These are phyloP conservation scores for Nothocercus julius DNA, from an alignment of 2,113 vertebrate species.

Conservation along the genomic window DNA sequence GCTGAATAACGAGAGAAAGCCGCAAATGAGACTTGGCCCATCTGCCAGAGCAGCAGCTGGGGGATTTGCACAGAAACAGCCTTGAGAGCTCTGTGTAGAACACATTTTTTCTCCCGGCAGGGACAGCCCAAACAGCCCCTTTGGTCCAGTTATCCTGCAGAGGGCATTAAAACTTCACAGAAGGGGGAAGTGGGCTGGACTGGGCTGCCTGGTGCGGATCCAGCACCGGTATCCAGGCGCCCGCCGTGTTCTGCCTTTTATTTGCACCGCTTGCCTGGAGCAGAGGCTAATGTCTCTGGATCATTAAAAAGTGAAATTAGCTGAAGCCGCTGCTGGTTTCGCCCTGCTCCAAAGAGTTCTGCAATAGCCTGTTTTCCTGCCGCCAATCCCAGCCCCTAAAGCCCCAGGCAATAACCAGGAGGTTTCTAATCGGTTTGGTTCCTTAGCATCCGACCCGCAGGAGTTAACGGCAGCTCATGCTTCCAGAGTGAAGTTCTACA, in stretches of 20 bases:
- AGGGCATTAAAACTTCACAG: slow-evolving; percentile 59
- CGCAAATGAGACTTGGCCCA: not conserved
- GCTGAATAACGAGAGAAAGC: not conserved
- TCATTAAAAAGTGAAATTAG: not conserved
- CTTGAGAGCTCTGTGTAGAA: not conserved
- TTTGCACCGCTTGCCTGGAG: fast-evolving
- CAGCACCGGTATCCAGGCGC: not conserved
- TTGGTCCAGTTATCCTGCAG: slow-evolving; percentile 48
- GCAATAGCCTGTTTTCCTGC: not conserved
- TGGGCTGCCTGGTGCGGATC: not conserved
- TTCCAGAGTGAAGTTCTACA: not conserved
- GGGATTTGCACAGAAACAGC: not conserved
- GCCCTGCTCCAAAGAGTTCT: not conserved
- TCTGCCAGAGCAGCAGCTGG: not conserved
- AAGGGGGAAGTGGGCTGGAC: not conserved
- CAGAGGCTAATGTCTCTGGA: not conserved
- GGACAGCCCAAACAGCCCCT: not conserved
- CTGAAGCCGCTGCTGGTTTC: not conserved
- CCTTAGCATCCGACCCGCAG: not conserved
- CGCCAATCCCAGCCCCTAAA: not conserved
- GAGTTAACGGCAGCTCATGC: not conserved
- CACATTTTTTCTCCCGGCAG: not conserved
- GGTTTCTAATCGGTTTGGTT: not conserved
- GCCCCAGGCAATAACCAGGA: not conserved
- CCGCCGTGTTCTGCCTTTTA: not conserved